Percentiles rank a stretch among this genome's conserved stretches.
These are phyloP conservation scores for Glyphotaelius pellucidus DNA, from an alignment of 2,888 invertebrate species.

Conservation along the genomic window DNA sequence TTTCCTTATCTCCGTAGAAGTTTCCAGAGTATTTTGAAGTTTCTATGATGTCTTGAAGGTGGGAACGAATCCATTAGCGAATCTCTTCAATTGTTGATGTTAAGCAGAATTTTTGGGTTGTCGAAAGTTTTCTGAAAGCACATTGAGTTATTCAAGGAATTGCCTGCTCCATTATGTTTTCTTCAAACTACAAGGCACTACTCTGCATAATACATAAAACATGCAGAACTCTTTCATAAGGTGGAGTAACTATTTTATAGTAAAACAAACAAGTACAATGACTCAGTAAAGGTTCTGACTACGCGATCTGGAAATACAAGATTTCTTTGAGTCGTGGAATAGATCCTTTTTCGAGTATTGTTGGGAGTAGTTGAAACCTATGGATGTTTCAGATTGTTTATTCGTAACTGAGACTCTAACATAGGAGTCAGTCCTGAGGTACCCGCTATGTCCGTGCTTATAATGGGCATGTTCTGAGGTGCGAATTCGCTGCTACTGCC, in stretches of 20 bases:
- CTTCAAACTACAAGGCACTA: neutral
- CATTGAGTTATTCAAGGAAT: neutral
- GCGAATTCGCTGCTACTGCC: no score
- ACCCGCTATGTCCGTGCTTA: no score
- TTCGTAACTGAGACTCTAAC: no score
- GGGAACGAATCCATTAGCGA: conserved; percentile 2
- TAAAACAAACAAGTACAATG: neutral
- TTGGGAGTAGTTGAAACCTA: neutral
- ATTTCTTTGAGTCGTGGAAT: neutral
- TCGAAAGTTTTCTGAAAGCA: neutral
- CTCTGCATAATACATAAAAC: neutral
- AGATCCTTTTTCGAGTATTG: neutral
- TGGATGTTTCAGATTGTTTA: neutral
- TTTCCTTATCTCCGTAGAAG: neutral
- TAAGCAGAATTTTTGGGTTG: neutral
- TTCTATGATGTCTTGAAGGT: neutral
- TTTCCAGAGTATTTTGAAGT: neutral
- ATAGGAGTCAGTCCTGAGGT: no score
- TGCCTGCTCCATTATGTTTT: neutral
- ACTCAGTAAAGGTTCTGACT: neutral
- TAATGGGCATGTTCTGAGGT: no score
- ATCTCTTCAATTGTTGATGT: conserved; percentile 2
- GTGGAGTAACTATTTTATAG: neutral
- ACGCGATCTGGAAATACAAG: neutral
- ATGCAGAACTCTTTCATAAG: neutral